Evolutionary conservation across 2,888 invertebrate genomes (phyloP).

Genomic region (Drosophila macrospina): DNA sequence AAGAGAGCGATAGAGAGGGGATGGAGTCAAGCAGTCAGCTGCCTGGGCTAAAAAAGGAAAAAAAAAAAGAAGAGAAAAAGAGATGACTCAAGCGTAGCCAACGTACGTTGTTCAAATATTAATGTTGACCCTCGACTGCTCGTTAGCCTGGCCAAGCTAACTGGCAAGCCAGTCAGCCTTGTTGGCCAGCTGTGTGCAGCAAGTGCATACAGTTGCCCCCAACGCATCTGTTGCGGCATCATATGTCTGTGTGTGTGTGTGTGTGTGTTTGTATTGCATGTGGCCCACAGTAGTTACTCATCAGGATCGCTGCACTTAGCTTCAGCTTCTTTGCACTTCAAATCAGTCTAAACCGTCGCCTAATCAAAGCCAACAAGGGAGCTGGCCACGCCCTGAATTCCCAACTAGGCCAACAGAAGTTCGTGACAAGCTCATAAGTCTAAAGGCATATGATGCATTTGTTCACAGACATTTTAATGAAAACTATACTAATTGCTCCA

Average conservation of each 20-base stretch:
- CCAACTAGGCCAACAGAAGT: slow-evolving; percentile 12
- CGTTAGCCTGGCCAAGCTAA: slow-evolving; percentile 59
- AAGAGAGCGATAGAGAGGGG: background rate
- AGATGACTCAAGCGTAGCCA: slow-evolving; percentile 56
- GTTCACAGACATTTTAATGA: background rate
- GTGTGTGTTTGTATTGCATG: slow-evolving; percentile 15
- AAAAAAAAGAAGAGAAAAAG: no score
- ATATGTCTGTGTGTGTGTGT: slow-evolving; percentile 8
- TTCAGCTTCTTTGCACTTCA: slow-evolving; percentile 18
- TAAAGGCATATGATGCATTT: no score
- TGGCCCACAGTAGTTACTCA: slow-evolving; percentile 40
- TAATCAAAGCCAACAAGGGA: slow-evolving; percentile 32
- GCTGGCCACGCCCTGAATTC: slow-evolving; percentile 10
- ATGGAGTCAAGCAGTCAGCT: slow-evolving; percentile 21
- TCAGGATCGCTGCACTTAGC: slow-evolving; percentile 39
- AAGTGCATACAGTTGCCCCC: slow-evolving; percentile 37
- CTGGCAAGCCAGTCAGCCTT: slow-evolving; percentile 20
- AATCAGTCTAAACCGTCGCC: slow-evolving; percentile 42
- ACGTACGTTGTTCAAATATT: slow-evolving; percentile 79
- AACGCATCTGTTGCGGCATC: slow-evolving; percentile 26
- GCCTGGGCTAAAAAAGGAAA: slow-evolving; percentile 42
- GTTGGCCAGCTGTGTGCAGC: slow-evolving; percentile 29
- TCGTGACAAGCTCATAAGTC: slow-evolving; percentile 11
- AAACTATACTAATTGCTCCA: slow-evolving; percentile 3
- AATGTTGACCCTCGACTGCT: slow-evolving; percentile 76